These are phyloP conservation scores for Xiphorhynchus elegans DNA, from an alignment of 2,113 vertebrate genomes.

Conservation along the genomic window DNA sequence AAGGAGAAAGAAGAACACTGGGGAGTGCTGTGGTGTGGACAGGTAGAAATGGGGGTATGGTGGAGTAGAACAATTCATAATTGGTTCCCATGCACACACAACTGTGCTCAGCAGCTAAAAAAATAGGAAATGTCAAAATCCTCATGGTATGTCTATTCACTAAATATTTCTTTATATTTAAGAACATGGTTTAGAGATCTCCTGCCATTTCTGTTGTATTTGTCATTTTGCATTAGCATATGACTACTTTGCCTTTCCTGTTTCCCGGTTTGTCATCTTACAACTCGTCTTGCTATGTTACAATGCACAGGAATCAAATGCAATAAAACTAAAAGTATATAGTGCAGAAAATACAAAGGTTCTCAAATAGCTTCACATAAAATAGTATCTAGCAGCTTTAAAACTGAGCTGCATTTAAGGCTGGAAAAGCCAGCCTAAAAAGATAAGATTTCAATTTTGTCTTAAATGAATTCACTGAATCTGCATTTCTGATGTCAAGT, in stretches of 20 bases:
- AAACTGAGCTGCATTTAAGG: slow-evolving; percentile 67
- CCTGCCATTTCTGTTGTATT: neutral
- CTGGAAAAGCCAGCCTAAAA: slow-evolving; percentile 62
- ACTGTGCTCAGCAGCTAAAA: neutral
- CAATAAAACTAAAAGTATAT: slow-evolving; percentile 41
- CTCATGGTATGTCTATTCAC: neutral
- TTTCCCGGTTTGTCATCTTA: slow-evolving; percentile 21
- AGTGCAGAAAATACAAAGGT: slow-evolving; percentile 49
- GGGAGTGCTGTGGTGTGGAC: neutral
- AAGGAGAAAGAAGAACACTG: neutral
- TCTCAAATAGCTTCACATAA: slow-evolving; percentile 66
- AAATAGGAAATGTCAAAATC: neutral
- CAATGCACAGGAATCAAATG: slow-evolving; percentile 11
- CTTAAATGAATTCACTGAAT: slow-evolving; percentile 70
- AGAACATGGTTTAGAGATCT: neutral
- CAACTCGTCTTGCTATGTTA: neutral
- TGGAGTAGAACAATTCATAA: neutral
- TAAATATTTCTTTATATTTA: neutral
- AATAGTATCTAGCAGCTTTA: slow-evolving; percentile 68
- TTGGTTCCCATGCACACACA: neutral
- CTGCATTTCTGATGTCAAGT: slow-evolving; percentile 74
- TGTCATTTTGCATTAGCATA: neutral
- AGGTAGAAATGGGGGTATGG: neutral
- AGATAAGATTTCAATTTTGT: slow-evolving; percentile 65
- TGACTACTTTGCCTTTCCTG: neutral